Conservation (phyloP, 2,113 vertebrate species). For the Triplophysa rosa region DNA sequence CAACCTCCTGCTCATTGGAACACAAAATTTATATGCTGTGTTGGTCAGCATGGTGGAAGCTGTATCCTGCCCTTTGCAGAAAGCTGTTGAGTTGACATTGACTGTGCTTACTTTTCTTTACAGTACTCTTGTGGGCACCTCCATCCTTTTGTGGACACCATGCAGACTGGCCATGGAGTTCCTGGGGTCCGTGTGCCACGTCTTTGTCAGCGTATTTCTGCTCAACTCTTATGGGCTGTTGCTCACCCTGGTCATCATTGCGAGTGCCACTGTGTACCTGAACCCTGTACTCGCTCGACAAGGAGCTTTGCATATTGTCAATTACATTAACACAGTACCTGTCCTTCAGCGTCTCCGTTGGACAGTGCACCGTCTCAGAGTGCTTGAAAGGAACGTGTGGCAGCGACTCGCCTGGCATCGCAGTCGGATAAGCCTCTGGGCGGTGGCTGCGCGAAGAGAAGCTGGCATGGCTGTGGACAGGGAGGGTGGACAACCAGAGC, state of each 20-base stretch:
- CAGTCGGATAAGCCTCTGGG: constrained; percentile 55
- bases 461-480: constrained; percentile 34
- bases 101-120: constrained; percentile 82
- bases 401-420: constrained; percentile 56
- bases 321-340: constrained; percentile 68
- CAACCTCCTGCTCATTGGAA: constrained; percentile 84
- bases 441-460: constrained; percentile 19
- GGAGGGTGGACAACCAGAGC: constrained; percentile 34
- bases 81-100: constrained; percentile 76
- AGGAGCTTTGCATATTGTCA: constrained; percentile 46
- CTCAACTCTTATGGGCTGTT: constrained; percentile 82
- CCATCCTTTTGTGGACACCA: constrained; percentile 88
- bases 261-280: constrained; percentile 66
- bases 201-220: constrained; percentile 81
- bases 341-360: constrained; percentile 59
- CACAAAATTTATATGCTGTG: constrained; percentile 81
- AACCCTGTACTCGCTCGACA: constrained; percentile 76
- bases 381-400: constrained; percentile 79
- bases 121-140: constrained; percentile 81
- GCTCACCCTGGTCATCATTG: constrained; percentile 75
- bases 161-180: constrained; percentile 83
- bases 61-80: constrained; percentile 72
- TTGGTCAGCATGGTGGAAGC: constrained; percentile 78
- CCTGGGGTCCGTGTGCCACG: constrained; percentile 70
- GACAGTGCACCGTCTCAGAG: constrained; percentile 64